phyloP scores from a whole-genome alignment of 2,113 vertebrate genomes.

The Nipponia nippon region DNA sequence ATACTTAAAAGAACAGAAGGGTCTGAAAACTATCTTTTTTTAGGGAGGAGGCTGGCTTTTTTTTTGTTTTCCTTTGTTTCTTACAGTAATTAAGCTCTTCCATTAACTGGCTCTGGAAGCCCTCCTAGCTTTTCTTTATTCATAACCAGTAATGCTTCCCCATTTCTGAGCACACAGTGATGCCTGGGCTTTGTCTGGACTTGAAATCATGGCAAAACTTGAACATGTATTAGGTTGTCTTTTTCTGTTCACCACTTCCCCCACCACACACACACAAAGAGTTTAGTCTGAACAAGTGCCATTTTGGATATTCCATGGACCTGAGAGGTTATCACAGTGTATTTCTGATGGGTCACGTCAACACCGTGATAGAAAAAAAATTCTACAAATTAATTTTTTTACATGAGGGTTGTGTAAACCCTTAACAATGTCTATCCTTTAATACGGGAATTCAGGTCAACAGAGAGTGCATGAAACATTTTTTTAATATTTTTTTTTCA shows the following conservation, averaged over 20 bases:
- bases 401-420: background rate
- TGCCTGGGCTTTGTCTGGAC: background rate
- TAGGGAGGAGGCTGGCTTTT: background rate
- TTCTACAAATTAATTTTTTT: background rate
- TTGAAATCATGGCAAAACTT: background rate
- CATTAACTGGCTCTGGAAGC: background rate
- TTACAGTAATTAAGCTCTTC: background rate
- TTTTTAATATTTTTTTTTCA: background rate
- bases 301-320: background rate
- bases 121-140: background rate
- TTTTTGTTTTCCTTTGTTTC: background rate
- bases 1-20: background rate
- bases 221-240: background rate
- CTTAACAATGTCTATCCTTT: background rate
- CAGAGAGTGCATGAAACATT: background rate
- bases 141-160: background rate
- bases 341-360: background rate
- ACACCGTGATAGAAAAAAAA: rapidly evolving
- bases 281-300: background rate
- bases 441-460: background rate
- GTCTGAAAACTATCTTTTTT: background rate
- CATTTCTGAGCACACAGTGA: background rate
- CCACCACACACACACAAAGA: background rate
- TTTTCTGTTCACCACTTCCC: background rate
- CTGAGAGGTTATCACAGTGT: background rate